phyloP scores from a whole-genome alignment of 2,113 vertebrate genomes.

The Hemicordylus capensis region DNA sequence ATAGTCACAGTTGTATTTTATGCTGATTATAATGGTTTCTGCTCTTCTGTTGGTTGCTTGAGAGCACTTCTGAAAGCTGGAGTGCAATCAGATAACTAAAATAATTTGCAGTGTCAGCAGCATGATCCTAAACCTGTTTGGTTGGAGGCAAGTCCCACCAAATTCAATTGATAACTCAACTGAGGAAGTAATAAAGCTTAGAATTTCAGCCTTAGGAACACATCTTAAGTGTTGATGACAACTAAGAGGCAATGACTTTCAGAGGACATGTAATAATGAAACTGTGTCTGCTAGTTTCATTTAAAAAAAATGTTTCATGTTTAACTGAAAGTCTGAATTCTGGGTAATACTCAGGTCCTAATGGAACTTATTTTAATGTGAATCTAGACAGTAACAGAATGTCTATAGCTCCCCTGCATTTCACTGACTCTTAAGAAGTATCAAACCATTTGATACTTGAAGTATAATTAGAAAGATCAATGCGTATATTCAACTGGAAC shows the following conservation, averaged over 20 bases:
- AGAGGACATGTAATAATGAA: conserved; percentile 36
- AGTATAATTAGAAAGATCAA: not conserved
- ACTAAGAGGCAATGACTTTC: not conserved
- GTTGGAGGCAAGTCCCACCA: not conserved
- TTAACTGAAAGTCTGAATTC: conserved; percentile 20
- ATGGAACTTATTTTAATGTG: rapidly evolving
- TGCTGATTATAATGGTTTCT: not conserved
- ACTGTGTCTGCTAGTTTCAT: conserved; percentile 24
- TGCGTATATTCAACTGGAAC: not conserved
- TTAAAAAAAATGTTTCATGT: not conserved
- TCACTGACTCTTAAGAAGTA: not conserved
- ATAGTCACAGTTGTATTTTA: not conserved
- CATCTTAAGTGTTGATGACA: not conserved
- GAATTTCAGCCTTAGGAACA: not conserved
- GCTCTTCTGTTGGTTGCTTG: not conserved
- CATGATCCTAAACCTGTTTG: not conserved
- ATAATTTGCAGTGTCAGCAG: not conserved
- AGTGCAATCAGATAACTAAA: not conserved
- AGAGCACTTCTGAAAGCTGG: not conserved
- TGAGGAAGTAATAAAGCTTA: not conserved
- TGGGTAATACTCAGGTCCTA: not conserved
- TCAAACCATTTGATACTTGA: not conserved
- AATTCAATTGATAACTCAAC: no score
- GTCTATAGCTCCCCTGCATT: not conserved
- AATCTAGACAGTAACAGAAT: not conserved